Evolutionary conservation across 2,797 vertebrate genomes (phyloP).

Genomic region (Gadopsis bispinosus): DNA sequence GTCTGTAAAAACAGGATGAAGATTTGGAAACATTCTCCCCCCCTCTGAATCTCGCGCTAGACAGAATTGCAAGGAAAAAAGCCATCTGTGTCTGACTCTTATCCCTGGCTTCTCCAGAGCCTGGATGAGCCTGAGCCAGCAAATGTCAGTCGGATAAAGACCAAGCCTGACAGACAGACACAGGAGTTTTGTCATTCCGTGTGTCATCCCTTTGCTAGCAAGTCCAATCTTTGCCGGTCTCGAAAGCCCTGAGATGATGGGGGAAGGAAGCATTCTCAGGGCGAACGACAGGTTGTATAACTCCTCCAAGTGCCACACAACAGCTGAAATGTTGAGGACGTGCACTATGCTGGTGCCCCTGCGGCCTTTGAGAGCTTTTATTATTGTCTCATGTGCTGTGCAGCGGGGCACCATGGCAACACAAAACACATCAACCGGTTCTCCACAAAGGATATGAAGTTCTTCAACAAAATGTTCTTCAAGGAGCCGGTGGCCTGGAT

Average conservation of each 20-base stretch:
- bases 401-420: slow-evolving; percentile 77
- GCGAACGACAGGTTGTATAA: slow-evolving; percentile 77
- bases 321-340: slow-evolving; percentile 63
- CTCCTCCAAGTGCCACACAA: slow-evolving; percentile 66
- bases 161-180: slow-evolving; percentile 81
- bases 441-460: slow-evolving; percentile 65
- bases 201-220: slow-evolving; percentile 80
- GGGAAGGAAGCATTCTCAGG: slow-evolving; percentile 63
- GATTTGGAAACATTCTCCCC: slow-evolving; percentile 50
- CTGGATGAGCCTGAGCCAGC: slow-evolving; percentile 82
- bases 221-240: slow-evolving; percentile 75
- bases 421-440: slow-evolving; percentile 69
- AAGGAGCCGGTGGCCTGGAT: slow-evolving; percentile 44
- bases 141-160: slow-evolving; percentile 85
- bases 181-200: slow-evolving; percentile 80
- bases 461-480: slow-evolving; percentile 67
- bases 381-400: slow-evolving; percentile 76
- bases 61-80: slow-evolving; percentile 73
- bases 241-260: slow-evolving; percentile 71
- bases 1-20: slow-evolving; percentile 78
- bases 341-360: slow-evolving; percentile 69
- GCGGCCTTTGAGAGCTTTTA: slow-evolving; percentile 77
- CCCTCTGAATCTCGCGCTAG: slow-evolving; percentile 62
- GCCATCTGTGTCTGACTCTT: slow-evolving; percentile 83
- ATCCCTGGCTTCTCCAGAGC: slow-evolving; percentile 77